These are phyloP conservation scores for Dryadula phaetusa DNA, from an alignment of 2,888 invertebrate genomes.

Conservation along the genomic window DNA sequence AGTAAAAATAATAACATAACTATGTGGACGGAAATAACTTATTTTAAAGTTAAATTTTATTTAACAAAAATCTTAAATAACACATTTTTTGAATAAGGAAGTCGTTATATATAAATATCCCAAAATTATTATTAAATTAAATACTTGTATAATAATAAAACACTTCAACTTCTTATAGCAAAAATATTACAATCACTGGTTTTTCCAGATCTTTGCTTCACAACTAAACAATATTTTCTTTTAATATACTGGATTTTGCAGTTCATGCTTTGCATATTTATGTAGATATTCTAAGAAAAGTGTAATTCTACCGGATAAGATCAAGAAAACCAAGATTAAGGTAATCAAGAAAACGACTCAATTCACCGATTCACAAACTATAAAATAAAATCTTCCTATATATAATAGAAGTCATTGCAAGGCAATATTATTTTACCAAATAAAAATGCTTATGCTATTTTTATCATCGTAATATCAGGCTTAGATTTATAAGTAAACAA, in stretches of 20 bases:
- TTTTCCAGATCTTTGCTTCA: not conserved
- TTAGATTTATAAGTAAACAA: too few relatives aligned
- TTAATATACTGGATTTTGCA: constrained; percentile 5
- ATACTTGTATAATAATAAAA: constrained; percentile 5
- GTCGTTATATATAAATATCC: too few relatives aligned
- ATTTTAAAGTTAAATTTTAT: not conserved
- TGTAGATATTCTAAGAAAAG: constrained; percentile 19
- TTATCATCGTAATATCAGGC: too few relatives aligned
- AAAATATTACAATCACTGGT: constrained; percentile 3
- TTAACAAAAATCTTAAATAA: too few relatives aligned
- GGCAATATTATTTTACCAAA: not conserved
- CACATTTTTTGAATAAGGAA: not conserved
- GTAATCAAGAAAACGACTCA: constrained; percentile 19
- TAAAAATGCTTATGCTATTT: not conserved
- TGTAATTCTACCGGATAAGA: constrained; percentile 19
- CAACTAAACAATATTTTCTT: constrained; percentile 9
- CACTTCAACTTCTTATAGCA: not conserved
- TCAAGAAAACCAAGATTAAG: constrained; percentile 5
- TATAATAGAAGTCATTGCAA: not conserved
- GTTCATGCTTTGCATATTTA: constrained; percentile 34
- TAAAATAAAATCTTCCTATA: not conserved
- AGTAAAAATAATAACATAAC: not conserved
- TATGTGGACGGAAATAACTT: not conserved
- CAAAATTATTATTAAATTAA: too few relatives aligned
- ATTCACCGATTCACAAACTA: constrained; percentile 6